Conservation (phyloP, 2,113 vertebrate species). For the Thryonomys swinderianus region DNA sequence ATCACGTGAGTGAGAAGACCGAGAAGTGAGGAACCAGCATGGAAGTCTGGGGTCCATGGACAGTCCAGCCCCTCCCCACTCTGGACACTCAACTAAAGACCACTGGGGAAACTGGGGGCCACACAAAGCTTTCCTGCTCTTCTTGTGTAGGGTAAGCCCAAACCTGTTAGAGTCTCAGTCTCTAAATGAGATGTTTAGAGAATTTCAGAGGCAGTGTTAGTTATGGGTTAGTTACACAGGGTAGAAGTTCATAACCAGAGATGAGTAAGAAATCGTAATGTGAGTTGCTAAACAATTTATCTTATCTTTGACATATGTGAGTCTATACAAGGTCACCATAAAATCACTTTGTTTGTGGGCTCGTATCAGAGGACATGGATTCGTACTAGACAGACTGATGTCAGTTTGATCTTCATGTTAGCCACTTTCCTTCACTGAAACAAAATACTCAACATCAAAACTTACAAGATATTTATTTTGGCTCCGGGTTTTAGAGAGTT, state of each 20-base stretch:
- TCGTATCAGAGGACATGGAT: background rate
- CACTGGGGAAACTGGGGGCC: background rate
- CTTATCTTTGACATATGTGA: background rate
- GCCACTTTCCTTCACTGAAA: background rate
- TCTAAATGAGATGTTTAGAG: background rate
- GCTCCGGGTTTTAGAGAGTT: background rate
- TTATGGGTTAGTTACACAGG: too few species aligned
- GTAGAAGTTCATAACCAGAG: background rate
- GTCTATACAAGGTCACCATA: background rate
- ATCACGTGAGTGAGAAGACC: background rate
- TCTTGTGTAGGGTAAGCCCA: background rate
- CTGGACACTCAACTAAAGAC: background rate
- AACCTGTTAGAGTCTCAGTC: background rate
- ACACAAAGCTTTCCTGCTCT: background rate
- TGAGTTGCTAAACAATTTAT: background rate
- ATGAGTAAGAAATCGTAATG: background rate
- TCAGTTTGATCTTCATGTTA: background rate
- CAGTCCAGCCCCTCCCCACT: background rate
- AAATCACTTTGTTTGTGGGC: too few species aligned
- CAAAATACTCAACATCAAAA: background rate
- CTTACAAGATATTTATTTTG: background rate
- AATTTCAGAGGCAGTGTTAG: background rate
- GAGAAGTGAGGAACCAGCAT: background rate
- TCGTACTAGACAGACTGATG: background rate
- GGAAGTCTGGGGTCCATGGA: background rate